Conservation (phyloP, 2,888 invertebrate genomes). For the Globia sparganii region DNA sequence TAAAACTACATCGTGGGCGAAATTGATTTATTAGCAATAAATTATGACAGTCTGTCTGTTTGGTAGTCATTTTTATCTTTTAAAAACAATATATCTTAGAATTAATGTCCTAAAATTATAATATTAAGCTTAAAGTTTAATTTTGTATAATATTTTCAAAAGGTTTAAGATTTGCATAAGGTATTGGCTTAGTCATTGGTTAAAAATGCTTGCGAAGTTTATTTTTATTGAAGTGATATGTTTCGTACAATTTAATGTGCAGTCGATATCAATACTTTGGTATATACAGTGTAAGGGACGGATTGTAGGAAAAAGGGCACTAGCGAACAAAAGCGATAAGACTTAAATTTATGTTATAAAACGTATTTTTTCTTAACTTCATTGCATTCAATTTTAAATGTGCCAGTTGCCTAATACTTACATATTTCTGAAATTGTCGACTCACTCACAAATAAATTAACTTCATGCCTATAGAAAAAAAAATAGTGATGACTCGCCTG, state of each 20-base stretch:
- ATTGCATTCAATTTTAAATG: too few species aligned
- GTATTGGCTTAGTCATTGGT: conserved; percentile 20
- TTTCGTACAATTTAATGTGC: neutral
- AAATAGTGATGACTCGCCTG: too few species aligned
- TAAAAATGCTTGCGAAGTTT: conserved; percentile 19
- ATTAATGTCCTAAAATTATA: conserved; percentile 54
- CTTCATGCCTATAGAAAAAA: too few species aligned
- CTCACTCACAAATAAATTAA: too few species aligned
- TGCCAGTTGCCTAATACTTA: too few species aligned
- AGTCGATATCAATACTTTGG: neutral
- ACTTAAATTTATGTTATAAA: too few species aligned
- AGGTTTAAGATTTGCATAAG: conserved; percentile 39
- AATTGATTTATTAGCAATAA: conserved; percentile 46
- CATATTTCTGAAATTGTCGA: too few species aligned
- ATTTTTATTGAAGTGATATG: neutral
- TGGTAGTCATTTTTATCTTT: conserved; percentile 47
- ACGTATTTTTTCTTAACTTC: too few species aligned
- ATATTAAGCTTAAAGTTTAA: conserved; percentile 10
- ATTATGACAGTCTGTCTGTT: conserved; percentile 39
- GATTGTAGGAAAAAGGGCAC: too few species aligned
- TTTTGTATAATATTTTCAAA: conserved; percentile 12
- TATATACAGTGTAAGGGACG: neutral
- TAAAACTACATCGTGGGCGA: conserved; percentile 58
- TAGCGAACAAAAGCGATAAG: too few species aligned
- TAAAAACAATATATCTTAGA: conserved; percentile 58